Base-by-base conservation (phyloP, 2,113 vertebrate genomes). In the Chaetops frenatus region DNA sequence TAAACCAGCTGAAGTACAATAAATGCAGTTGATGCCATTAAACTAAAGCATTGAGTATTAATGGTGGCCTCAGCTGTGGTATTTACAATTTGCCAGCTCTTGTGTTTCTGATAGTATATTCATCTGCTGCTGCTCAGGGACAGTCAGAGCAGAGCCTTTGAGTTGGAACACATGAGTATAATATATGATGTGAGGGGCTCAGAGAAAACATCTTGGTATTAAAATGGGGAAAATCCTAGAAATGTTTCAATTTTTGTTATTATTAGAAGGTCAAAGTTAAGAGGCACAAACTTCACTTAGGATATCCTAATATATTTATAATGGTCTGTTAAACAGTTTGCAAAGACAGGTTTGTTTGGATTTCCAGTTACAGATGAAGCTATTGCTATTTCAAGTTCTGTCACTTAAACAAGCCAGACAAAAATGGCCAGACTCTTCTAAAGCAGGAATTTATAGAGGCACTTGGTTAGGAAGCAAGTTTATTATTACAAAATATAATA, bases 111-210 rank as follows among this genome's bases (percentile, higher is more conserved):
- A n/a, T 69, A 28, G 86, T 23, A 11, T 25, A 51, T 88, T 94
- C 90, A 82, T 94, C 92, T 93, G 73, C 53, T 81, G 83, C 69
- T 93, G 77, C 92, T 81, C 66, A 53, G 66, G 84, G 89, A 81
- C n/a, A 38, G 94, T 31, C 47, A 76, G 65, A 86, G 60, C 74
- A 28, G 70, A 90, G 67, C 17, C 94, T 94, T 56, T 21, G 88
- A 83, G 85, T 1, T 92, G 93, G 88, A 78, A 93, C 93, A 83
- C 79, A 71, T 58, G 56, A 16, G 57, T 35, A 0, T 83, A 61
- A 96, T 77, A 48, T 60, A 92, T 31, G 67, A 93, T 65, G 82
- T 92, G 93, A 88, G 77, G 47, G 29, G 45, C 80, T 94, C 76
- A 48, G 71, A 90, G 85, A 93, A 95, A 88, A 71, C 61, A 76